These are phyloP conservation scores for Leptatherina wallacei DNA, from an alignment of 2,797 vertebrate species.

Conservation along the genomic window DNA sequence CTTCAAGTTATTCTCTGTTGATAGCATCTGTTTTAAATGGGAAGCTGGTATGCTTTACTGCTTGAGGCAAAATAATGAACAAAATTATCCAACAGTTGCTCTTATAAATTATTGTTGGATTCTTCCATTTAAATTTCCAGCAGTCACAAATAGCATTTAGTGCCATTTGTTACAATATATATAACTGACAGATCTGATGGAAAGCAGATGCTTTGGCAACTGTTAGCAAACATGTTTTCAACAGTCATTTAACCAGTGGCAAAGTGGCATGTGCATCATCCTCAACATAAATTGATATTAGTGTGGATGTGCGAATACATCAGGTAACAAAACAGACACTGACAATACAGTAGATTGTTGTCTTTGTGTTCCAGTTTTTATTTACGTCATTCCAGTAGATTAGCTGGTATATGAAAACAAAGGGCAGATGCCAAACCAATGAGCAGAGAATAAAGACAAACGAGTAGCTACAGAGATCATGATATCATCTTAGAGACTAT, in stretches of 20 bases:
- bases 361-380: slow-evolving; percentile 21
- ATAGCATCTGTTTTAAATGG: neutral
- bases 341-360: slow-evolving; percentile 21
- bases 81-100: neutral
- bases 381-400: slow-evolving; percentile 26
- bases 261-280: neutral
- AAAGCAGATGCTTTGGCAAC: slow-evolving; percentile 29
- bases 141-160: slow-evolving; percentile 16
- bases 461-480: slow-evolving; percentile 3
- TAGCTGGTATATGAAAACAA: slow-evolving; percentile 35
- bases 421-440: slow-evolving; percentile 13
- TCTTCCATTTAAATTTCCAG: slow-evolving; percentile 1
- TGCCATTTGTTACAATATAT: neutral
- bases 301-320: neutral
- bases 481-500: slow-evolving; percentile 24
- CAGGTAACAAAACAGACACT: slow-evolving; percentile 27
- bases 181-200: slow-evolving; percentile 32
- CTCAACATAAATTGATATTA: slow-evolving; percentile 1
- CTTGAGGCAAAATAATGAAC: neutral
- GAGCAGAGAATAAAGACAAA: slow-evolving; percentile 28
- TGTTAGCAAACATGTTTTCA: slow-evolving; percentile 36
- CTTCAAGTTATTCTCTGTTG: neutral
- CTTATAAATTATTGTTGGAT: neutral
- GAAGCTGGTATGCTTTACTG: neutral
- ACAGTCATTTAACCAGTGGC: slow-evolving; percentile 16